Base-by-base conservation (phyloP, 1,140 invertebrate genomes). In the Atta texana region DNA sequence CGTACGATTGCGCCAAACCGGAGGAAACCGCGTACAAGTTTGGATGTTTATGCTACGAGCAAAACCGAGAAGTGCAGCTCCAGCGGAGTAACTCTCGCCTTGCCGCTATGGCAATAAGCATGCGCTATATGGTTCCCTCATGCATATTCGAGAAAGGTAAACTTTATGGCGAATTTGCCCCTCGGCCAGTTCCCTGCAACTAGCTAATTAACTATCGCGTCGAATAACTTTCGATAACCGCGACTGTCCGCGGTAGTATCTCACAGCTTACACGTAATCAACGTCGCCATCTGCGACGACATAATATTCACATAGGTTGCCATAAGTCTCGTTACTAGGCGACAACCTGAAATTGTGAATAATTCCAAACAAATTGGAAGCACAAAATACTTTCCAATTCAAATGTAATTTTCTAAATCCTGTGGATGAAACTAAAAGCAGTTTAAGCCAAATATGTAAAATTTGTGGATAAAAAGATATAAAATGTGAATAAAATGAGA, bases 201-300 rank as follows among this genome's bases (percentile, higher is more conserved):
- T 63, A 89, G 80, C 89, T 92, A 91, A 92, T 92, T 92, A 92
- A 92, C 91, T 89, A 89, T 68, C 64, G 68, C 85, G 87, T 59
- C 87, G 88, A 85, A 88, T 88, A 91, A 92, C 71, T 87, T 87
- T 82, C 87, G 88, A 92, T 92, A 87, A 88, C 82, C 76, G 68
- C 87, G 86, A 89, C 68, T 87, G 72, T 80, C 53, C 28, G 64
- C 69, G 59, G 71, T 71, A 24, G 14, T 34, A 49, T 66, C 59
- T 28, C 51, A 44, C 39, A 10, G 16, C 44, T 69, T 55, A 63
- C 75, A 57, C 82, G 49, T 69, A 82, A 82, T 82, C 80, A 82
- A 61, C 80, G 55, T 18, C 44, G 66, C 21, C 28, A 57, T 71
- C 21, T 18, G 39, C 14, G 39, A 74, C 53, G 55, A 10, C 39